These are phyloP conservation scores for Eidolon dupreanum DNA, from an alignment of 2,797 vertebrate genomes.

Conservation along the genomic window DNA sequence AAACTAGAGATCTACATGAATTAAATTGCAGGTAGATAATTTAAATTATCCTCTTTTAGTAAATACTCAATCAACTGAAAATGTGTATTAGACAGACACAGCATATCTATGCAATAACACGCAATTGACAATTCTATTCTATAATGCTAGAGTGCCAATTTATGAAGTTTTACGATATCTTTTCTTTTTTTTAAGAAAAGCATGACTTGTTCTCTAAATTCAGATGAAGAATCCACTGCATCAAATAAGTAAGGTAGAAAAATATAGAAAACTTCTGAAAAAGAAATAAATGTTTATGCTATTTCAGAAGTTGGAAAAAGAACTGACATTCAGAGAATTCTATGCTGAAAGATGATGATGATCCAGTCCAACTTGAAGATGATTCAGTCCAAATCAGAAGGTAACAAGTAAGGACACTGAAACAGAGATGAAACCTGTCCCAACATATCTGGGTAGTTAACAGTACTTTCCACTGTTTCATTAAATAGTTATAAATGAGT, in stretches of 20 bases:
- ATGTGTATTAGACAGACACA: background rate
- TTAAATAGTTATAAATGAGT: background rate
- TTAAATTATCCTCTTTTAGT: constrained; percentile 61
- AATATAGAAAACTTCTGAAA: background rate
- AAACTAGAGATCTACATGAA: constrained; percentile 71
- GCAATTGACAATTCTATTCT: background rate
- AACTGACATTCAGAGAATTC: background rate
- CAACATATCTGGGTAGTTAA: background rate
- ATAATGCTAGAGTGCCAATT: background rate
- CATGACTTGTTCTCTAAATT: constrained; percentile 23
- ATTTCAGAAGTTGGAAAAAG: constrained; percentile 33
- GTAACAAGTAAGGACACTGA: background rate
- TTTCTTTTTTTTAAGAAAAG: background rate
- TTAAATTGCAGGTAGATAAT: constrained; percentile 59
- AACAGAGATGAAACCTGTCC: background rate
- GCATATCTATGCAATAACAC: background rate
- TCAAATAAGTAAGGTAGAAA: background rate
- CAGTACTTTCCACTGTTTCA: background rate
- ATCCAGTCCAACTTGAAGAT: background rate
- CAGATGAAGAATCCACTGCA: background rate
- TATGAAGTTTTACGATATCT: background rate
- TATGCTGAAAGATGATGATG: background rate
- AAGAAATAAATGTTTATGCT: background rate
- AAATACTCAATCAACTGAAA: constrained; percentile 52
- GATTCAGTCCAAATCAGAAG: background rate